Conservation (phyloP, 2,113 vertebrate genomes). For the Strigops habroptila region DNA sequence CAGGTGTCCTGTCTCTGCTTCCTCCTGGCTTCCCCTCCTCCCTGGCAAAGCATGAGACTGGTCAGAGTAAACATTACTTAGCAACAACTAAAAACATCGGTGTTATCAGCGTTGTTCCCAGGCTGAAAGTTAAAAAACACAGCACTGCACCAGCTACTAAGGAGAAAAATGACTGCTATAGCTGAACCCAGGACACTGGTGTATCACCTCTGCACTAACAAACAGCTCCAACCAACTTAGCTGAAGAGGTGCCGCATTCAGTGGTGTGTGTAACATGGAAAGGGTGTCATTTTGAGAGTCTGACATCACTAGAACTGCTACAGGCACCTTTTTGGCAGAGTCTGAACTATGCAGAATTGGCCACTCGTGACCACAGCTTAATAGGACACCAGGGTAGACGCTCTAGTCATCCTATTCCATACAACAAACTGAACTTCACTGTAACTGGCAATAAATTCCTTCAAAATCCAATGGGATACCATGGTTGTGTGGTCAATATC, state of each 20-base stretch:
- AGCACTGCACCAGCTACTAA: no score
- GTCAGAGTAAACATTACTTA: no score
- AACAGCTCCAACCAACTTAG: background rate
- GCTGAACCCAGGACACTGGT: no score
- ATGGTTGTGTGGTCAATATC: rapidly evolving
- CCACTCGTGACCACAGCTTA: background rate
- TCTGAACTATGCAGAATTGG: rapidly evolving
- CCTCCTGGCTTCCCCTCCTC: no score
- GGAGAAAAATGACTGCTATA: no score
- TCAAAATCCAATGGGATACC: background rate
- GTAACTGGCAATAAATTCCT: background rate
- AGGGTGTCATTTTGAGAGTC: background rate
- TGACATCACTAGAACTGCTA: background rate
- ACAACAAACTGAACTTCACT: background rate
- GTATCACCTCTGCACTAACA: background rate
- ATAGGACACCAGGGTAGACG: background rate
- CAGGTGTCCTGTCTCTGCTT: no score
- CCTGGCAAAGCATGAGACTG: no score
- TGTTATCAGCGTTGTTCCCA: no score
- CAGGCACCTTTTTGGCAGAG: background rate
- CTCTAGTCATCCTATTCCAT: no score
- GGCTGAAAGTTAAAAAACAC: no score
- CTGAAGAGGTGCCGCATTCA: background rate
- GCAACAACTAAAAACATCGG: no score
- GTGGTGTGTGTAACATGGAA: background rate